A percentile compares a stretch with the other conserved stretches of the same genome.
Conservation (phyloP, 2,113 vertebrate species). For the Gorsachius goisagi region DNA sequence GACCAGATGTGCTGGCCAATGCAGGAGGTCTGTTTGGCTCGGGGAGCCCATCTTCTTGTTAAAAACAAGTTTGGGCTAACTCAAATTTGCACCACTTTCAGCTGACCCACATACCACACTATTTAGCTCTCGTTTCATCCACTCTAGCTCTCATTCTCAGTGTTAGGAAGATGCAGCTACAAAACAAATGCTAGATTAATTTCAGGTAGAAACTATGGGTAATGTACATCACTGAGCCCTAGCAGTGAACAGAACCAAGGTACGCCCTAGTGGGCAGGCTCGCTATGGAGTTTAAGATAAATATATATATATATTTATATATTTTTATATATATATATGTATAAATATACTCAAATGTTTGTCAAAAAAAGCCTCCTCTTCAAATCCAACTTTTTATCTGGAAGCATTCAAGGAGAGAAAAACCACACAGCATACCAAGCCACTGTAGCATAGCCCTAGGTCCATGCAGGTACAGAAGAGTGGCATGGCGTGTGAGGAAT, state of each 20-base stretch:
- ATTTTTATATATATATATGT: too few relatives aligned
- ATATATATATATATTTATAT: too few relatives aligned
- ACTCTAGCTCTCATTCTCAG: not conserved
- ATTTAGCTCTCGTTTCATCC: not conserved
- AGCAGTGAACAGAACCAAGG: not conserved
- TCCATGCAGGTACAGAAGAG: not conserved
- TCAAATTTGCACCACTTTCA: not conserved
- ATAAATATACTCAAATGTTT: not conserved
- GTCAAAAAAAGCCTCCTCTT: not conserved
- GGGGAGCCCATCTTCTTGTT: not conserved
- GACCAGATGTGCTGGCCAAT: not conserved
- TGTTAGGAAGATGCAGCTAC: not conserved
- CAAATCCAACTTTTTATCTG: not conserved
- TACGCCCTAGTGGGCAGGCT: not conserved
- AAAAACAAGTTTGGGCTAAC: not conserved
- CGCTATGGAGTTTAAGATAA: not conserved
- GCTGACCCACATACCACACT: not conserved
- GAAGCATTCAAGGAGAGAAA: not conserved
- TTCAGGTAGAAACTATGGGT: not conserved
- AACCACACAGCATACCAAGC: not conserved
- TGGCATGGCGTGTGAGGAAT: accelerated
- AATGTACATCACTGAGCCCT: accelerated
- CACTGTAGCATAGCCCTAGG: not conserved
- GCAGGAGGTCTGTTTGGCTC: not conserved
- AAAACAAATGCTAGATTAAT: not conserved